Percentiles rank a stretch among this genome's conserved stretches.
phyloP scores from a whole-genome alignment of 2,797 vertebrate genomes.

The Phoeniculus purpureus region DNA sequence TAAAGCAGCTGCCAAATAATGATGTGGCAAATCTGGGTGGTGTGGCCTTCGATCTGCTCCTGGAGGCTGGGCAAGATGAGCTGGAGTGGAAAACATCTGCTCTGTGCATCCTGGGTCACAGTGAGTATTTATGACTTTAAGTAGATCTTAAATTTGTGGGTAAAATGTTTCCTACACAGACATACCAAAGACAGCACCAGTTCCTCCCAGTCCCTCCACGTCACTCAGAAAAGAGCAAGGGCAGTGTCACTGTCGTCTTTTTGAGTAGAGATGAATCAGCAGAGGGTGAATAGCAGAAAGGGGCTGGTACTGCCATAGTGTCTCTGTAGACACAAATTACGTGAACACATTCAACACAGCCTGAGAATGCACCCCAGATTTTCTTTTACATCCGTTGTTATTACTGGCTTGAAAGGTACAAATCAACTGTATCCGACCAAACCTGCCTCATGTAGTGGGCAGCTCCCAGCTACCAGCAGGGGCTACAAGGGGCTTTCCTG shows the following conservation, averaged over 20 bases:
- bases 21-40: slow-evolving; percentile 58
- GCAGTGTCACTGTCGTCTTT: background rate
- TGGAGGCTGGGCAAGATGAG: slow-evolving; percentile 36
- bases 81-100: slow-evolving; percentile 55
- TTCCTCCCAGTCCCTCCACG: background rate
- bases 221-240: background rate
- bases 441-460: rapidly evolving
- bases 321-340: slow-evolving; percentile 1
- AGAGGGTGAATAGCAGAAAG: slow-evolving; percentile 24
- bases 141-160: slow-evolving; percentile 22
- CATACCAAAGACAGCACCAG: background rate
- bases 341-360: slow-evolving; percentile 40
- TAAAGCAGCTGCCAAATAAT: slow-evolving; percentile 54
- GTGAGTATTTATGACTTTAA: slow-evolving; percentile 19
- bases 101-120: background rate
- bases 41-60: slow-evolving; percentile 36
- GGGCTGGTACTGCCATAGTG: background rate
- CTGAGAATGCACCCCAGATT: slow-evolving; percentile 18
- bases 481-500: background rate
- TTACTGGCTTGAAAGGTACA: slow-evolving; percentile 6
- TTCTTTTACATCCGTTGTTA: slow-evolving; percentile 1
- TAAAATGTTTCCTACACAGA: background rate
- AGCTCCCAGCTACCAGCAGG: background rate
- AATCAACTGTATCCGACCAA: background rate
- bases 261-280: slow-evolving; percentile 43